Evolutionary conservation across 2,113 vertebrate species (phyloP), one percentile per base, ranked within the genome.

Genomic region (Gavia stellata): DNA sequence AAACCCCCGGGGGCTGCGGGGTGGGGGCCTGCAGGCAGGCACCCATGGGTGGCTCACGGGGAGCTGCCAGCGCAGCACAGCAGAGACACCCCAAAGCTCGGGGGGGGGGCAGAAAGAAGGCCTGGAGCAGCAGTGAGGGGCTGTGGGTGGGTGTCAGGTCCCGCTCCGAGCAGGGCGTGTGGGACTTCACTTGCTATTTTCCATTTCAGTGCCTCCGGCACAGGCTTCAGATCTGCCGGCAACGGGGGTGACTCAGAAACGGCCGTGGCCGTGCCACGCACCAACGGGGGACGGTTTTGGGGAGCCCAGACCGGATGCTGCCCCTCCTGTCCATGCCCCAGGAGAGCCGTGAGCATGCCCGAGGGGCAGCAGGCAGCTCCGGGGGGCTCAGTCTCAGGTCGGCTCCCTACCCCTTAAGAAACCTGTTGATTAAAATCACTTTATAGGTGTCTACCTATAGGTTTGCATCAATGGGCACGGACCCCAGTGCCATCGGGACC

Each of bases 261-360:
- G 47, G 17, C 15, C 6, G 1, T 14, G 34, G 61, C n/a, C 2
- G 0, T 26, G 40, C 24, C 81, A 52, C 1, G 0, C 17, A 24
- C 34, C 29, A 7, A 9, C 0, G 0, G 16, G 67, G 47, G 8
- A 13, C 33, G 47, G 15, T 40, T 63, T 62, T 0, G 19, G 55
- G 9, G 18, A 36, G 21, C 25, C 14, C 53, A 36, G 61, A 10
- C 9, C 2, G 1, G 79, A 12, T 1, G 0, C 33, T 82, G 70
- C 14, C 36, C 28, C 81, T 44, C 50, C 49, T 45, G 74, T 36
- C 33, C 38, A 47, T 0, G 1, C 61, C 18, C 4, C 1, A 0
- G 18, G 45, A 45, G 14, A 28, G 26, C 58, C 1, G 1, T 0
- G 2, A 52, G 81, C 38, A 40, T 17, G 45, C 59, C 29, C 1